These are phyloP conservation scores for Apis laboriosa DNA, from an alignment of 1,140 invertebrate species.

Conservation along the genomic window DNA sequence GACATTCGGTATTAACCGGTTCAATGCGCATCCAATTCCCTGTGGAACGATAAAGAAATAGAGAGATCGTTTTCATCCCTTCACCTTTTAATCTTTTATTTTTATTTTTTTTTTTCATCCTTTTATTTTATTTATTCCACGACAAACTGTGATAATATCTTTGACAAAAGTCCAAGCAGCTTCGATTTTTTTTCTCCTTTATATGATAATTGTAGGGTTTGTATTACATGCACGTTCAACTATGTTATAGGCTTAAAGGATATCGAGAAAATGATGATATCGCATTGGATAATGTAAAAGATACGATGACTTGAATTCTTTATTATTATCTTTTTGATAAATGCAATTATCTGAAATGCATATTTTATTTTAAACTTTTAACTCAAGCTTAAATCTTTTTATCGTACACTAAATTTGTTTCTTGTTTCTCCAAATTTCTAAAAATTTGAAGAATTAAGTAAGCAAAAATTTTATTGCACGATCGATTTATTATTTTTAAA, in stretches of 20 bases:
- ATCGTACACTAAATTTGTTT: background rate
- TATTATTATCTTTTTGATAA: background rate
- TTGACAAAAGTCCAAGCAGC: constrained; percentile 12
- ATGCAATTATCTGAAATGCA: background rate
- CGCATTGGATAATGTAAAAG: background rate
- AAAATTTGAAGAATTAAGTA: background rate
- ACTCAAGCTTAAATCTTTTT: background rate
- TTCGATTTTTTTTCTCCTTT: constrained; percentile 11
- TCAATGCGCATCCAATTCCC: constrained; percentile 49
- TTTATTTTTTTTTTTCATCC: background rate
- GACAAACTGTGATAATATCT: constrained; percentile 20
- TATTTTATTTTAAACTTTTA: background rate
- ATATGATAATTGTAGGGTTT: constrained; percentile 13
- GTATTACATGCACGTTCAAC: background rate
- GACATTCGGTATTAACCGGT: constrained; percentile 53
- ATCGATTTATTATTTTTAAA: constrained; percentile 29
- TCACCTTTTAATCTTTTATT: background rate
- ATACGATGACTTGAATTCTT: background rate
- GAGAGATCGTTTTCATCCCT: constrained; percentile 19
- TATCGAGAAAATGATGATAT: background rate
- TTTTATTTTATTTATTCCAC: background rate
- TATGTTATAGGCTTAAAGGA: background rate
- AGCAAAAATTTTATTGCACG: background rate
- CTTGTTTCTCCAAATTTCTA: background rate
- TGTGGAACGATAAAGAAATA: constrained; percentile 56